These are phyloP conservation scores for Ageneiosus marmoratus DNA, from an alignment of 2,113 vertebrate species.

Conservation along the genomic window DNA sequence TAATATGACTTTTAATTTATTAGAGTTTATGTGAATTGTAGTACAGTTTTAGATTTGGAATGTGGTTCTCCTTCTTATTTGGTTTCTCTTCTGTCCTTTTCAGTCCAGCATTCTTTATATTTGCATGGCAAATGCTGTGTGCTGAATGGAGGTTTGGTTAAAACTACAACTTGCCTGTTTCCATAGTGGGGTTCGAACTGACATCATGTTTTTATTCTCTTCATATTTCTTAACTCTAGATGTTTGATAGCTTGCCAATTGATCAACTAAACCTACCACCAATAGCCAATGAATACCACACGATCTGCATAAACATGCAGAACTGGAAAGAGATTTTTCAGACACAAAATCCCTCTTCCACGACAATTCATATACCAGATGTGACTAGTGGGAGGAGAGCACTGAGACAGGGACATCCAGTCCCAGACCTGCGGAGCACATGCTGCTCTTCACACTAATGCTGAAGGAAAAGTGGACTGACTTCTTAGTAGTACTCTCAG, in stretches of 20 bases:
- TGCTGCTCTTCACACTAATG: slow-evolving; percentile 53
- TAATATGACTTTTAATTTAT: background rate
- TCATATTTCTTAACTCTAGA: slow-evolving; percentile 57
- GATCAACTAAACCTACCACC: slow-evolving; percentile 28
- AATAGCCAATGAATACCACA: background rate
- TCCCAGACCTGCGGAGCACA: slow-evolving; percentile 53
- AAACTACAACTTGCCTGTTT: slow-evolving; percentile 37
- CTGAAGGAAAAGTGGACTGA: background rate
- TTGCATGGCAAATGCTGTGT: background rate
- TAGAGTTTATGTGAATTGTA: background rate
- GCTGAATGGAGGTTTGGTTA: background rate
- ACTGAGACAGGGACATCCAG: slow-evolving; percentile 60
- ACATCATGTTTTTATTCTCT: slow-evolving; percentile 51
- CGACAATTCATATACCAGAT: slow-evolving; percentile 70
- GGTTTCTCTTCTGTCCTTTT: background rate
- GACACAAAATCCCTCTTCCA: slow-evolving; percentile 39
- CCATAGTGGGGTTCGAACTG: slow-evolving; percentile 46
- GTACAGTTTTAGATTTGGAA: background rate
- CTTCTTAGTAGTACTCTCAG: background rate
- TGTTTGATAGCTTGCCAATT: slow-evolving; percentile 52
- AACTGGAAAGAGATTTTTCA: slow-evolving; percentile 32
- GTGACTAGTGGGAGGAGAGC: slow-evolving; percentile 56
- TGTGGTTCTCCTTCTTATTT: background rate
- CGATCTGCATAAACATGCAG: slow-evolving; percentile 11
- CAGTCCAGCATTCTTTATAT: too few relatives aligned